Conservation (phyloP, 2,888 invertebrate genomes). For the Glaucopsyche alexis region DNA sequence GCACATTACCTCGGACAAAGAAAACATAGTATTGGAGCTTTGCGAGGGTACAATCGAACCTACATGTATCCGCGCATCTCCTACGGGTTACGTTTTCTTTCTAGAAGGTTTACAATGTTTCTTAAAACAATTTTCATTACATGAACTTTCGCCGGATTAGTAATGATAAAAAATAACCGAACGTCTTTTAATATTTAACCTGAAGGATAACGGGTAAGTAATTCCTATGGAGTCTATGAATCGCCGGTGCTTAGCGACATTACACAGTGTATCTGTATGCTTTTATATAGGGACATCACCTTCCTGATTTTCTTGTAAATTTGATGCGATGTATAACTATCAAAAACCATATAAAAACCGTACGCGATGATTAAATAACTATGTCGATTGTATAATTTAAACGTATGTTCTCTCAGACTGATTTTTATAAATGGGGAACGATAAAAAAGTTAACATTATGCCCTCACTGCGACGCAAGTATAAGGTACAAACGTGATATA, state of each 20-base stretch:
- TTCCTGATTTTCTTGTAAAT: slow-evolving; percentile 14
- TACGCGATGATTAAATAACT: slow-evolving; percentile 29
- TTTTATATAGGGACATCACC: not conserved
- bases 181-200: not conserved
- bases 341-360: slow-evolving; percentile 27
- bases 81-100: slow-evolving; percentile 57
- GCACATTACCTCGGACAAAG: slow-evolving; percentile 56
- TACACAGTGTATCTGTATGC: not conserved
- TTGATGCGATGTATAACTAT: slow-evolving; percentile 29
- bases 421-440: slow-evolving; percentile 55
- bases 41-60: slow-evolving; percentile 65
- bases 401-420: slow-evolving; percentile 49
- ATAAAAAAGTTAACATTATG: slow-evolving; percentile 60
- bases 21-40: slow-evolving; percentile 61
- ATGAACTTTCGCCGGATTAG: slow-evolving; percentile 23
- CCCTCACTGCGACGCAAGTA: slow-evolving; percentile 67
- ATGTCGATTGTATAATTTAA: slow-evolving; percentile 39
- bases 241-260: slow-evolving; percentile 16
- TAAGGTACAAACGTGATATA: slow-evolving; percentile 61
- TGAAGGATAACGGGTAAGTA: slow-evolving; percentile 11
- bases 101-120: slow-evolving; percentile 67
- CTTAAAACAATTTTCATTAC: slow-evolving; percentile 49
- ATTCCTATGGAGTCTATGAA: slow-evolving; percentile 20
- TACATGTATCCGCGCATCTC: slow-evolving; percentile 65
- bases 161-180: slow-evolving; percentile 24